Conservation (phyloP, 2,888 invertebrate species). For the Polylopha cassiicola region DNA sequence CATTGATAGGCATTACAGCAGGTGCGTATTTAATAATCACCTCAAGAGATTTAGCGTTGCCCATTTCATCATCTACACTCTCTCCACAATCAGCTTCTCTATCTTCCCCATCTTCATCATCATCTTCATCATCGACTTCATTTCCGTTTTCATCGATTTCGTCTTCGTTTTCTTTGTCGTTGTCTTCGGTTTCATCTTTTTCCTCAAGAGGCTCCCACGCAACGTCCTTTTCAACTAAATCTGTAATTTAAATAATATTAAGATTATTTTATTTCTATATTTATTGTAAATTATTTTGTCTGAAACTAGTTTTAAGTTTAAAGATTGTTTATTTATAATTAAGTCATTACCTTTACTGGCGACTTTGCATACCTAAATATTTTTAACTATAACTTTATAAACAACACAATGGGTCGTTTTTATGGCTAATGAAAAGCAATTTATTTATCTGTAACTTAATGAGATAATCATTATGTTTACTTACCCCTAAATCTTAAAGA, state of each 20-base stretch:
- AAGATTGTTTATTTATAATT: no score
- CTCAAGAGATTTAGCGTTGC: no score
- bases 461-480: background rate
- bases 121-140: constrained; percentile 43
- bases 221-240: constrained; percentile 73
- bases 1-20: no score
- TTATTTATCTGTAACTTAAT: no score
- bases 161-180: constrained; percentile 37
- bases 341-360: no score
- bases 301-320: constrained; percentile 12
- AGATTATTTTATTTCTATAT: background rate
- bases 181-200: constrained; percentile 57
- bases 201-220: constrained; percentile 78
- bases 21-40: no score
- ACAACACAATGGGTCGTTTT: no score
- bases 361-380: no score
- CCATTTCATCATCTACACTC: background rate
- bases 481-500: constrained; percentile 79
- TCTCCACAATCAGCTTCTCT: constrained; percentile 25
- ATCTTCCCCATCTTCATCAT: constrained; percentile 32
- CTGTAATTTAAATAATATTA: constrained; percentile 37
- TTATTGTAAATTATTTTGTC: background rate
- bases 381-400: no score
- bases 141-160: constrained; percentile 42
- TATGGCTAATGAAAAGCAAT: no score